phyloP scores from a whole-genome alignment of 2,888 invertebrate genomes.

The Noctua comes region DNA sequence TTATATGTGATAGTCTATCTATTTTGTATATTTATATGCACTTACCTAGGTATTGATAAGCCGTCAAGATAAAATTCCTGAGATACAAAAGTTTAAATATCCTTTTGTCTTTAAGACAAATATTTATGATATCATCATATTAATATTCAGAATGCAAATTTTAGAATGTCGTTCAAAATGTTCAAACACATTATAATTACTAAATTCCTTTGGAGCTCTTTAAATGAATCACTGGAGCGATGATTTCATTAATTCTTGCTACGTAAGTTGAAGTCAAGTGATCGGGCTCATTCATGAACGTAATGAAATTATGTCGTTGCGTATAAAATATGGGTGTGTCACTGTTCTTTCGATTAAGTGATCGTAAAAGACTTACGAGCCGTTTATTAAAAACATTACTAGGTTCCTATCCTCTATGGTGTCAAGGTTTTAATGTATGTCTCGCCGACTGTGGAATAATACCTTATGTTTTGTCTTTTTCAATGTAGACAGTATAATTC shows the following conservation, averaged over 20 bases:
- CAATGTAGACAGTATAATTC: neutral
- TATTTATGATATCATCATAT: conserved; percentile 59
- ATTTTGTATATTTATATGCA: conserved; percentile 30
- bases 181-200: conserved; percentile 55
- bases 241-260: conserved; percentile 67
- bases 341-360: conserved; percentile 56
- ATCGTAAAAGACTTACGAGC: conserved; percentile 38
- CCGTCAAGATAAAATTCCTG: conserved; percentile 57
- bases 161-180: conserved; percentile 56
- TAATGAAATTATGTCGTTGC: conserved; percentile 65
- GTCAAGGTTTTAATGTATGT: conserved; percentile 12
- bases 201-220: conserved; percentile 58
- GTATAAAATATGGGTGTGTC: conserved; percentile 62
- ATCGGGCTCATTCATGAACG: conserved; percentile 63
- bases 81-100: conserved; percentile 54
- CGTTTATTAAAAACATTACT: conserved; percentile 10
- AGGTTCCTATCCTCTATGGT: neutral
- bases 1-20: neutral
- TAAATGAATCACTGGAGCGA: conserved; percentile 63
- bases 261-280: conserved; percentile 59
- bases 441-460: neutral
- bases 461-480: neutral
- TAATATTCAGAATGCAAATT: conserved; percentile 61
- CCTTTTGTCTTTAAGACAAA: conserved; percentile 54
- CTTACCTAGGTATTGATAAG: conserved; percentile 3